Conservation (phyloP, 2,888 invertebrate species). For the Xylota sylvarum region DNA sequence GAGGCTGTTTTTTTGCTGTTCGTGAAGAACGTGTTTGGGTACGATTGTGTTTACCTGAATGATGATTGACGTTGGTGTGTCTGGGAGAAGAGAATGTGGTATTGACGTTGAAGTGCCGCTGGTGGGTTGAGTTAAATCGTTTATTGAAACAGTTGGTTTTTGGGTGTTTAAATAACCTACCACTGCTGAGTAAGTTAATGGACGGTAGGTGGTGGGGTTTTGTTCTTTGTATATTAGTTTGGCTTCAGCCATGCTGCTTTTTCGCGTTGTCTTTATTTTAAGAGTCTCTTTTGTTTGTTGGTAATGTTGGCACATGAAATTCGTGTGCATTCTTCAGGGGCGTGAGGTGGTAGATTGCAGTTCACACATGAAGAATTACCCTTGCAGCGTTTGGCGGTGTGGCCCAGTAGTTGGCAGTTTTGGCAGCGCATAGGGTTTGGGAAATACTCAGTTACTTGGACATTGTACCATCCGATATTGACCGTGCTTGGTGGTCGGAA, state of each 20-base stretch:
- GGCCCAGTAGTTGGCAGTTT: too few species aligned
- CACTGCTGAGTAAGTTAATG: not conserved
- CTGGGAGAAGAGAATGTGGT: not conserved
- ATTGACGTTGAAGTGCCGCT: not conserved
- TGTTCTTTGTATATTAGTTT: not conserved
- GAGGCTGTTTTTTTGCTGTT: not conserved
- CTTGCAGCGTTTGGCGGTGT: too few species aligned
- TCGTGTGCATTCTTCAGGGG: not conserved
- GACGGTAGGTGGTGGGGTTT: not conserved
- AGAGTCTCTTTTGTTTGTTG: not conserved
- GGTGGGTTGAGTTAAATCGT: not conserved
- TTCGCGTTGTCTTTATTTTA: not conserved
- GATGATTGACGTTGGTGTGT: not conserved
- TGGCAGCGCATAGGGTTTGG: too few species aligned
- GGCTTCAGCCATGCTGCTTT: conserved; percentile 10
- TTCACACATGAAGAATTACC: not conserved
- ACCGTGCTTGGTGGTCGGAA: too few species aligned
- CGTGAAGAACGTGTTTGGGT: not conserved
- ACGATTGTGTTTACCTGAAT: not conserved
- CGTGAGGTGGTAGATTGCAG: not conserved
- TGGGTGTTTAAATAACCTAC: not conserved
- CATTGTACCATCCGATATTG: too few species aligned
- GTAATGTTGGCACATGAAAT: not conserved
- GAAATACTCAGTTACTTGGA: too few species aligned
- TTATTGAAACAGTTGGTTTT: not conserved